Base-by-base conservation (phyloP, 2,888 invertebrate genomes). In the Lasiommata megera region DNA sequence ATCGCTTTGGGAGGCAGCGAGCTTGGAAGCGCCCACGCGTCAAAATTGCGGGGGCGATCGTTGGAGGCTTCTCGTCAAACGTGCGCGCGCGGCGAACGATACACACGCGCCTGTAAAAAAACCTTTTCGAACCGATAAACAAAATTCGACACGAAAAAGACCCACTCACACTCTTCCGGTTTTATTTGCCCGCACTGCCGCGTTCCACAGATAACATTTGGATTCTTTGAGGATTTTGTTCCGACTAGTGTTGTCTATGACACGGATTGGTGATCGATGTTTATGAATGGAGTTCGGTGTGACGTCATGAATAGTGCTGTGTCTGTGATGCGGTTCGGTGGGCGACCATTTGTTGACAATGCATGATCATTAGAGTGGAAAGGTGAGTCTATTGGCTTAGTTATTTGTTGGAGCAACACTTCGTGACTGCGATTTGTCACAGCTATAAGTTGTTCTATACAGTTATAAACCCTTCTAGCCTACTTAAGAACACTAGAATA, bases 231-330 rank as follows among this genome's bases (percentile, higher is more conserved):
- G 54, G 14, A 37, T 54, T 28, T 38, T 47, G 54, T 47, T 56
- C 54, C 46, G 56, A 51, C 61, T 62, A 69, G 68, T 73, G 70
- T 61, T 67, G 67, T 67, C 56, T 62, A 62, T 67, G 67, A 63
- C 63, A 65, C 61, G 60, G 65, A 67, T 70, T 68, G 72, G 77
- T 77, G 75, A 64, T 79, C 75, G 79, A 78, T 77, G 77, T 84
- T 84, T 79, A 82, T 88, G 88, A 88, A 88, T 88, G 87, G 81
- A 84, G 74, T 80, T 82, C 84, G 84, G 83, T 83, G 88, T 90
- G 88, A 88, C 87, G 87, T 88, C 84, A 89, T 88, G 88, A 73
- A 71, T 86, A 88, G 89, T 88, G 88, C 80, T 87, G 87, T 86
- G 88, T 77, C 78, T 79, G 78, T 70, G 72, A 69, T 65, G 66